These are phyloP conservation scores for Otus scops DNA, from an alignment of 2,797 vertebrate species.

Conservation along the genomic window DNA sequence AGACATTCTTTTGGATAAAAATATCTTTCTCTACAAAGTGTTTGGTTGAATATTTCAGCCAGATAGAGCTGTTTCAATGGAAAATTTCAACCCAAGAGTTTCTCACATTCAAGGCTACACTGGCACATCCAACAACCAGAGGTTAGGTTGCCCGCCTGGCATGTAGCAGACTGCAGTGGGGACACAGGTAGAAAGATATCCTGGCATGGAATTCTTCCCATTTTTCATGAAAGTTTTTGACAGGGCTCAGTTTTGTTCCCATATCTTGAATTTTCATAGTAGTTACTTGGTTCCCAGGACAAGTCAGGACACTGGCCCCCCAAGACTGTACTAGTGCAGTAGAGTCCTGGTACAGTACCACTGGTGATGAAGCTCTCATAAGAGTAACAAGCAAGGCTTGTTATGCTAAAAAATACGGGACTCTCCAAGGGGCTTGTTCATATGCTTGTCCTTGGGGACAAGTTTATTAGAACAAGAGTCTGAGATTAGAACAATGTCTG, in stretches of 20 bases:
- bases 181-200: not conserved
- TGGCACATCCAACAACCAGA: not conserved
- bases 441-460: not conserved
- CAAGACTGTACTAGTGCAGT: no score
- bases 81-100: not conserved
- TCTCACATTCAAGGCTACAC: not conserved
- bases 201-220: not conserved
- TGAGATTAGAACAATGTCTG: not conserved
- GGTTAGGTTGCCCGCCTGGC: not conserved
- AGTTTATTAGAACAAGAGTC: not conserved
- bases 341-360: not conserved
- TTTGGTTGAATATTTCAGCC: not conserved
- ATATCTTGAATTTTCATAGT: not conserved
- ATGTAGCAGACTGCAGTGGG: not conserved
- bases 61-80: not conserved
- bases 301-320: not conserved
- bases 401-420: not conserved
- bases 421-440: not conserved
- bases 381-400: not conserved
- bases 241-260: not conserved
- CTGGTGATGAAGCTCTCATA: not conserved
- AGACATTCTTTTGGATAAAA: not conserved
- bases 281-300: not conserved
- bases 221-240: not conserved
- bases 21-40: not conserved